A percentile compares a stretch with the other conserved stretches of the same genome.
Conservation (phyloP, 1,140 invertebrate species). For the Caenorhabditis brenneri region DNA sequence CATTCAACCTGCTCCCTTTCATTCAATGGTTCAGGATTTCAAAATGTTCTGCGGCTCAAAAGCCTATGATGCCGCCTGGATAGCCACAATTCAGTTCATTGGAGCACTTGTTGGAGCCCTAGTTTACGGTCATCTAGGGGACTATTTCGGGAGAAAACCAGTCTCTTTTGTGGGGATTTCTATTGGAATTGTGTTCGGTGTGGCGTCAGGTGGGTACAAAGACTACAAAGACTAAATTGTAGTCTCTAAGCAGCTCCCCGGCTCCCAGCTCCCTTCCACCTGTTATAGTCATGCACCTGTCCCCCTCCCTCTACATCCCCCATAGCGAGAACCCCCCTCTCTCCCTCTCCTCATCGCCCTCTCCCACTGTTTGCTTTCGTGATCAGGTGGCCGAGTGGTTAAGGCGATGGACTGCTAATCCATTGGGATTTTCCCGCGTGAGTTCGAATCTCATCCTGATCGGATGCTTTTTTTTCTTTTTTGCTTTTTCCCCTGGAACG, state of each 20-base stretch:
- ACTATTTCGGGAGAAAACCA: constrained; percentile 48
- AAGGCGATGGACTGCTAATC: constrained; percentile 68
- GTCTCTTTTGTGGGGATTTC: constrained; percentile 48
- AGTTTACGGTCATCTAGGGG: constrained; percentile 52
- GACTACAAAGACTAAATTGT: neutral
- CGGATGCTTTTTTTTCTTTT: neutral
- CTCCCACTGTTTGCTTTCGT: neutral
- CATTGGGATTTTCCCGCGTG: constrained; percentile 67
- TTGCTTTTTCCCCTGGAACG: neutral
- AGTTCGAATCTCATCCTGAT: constrained; percentile 63
- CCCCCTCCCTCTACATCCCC: no score
- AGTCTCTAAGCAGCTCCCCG: no score
- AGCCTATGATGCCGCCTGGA: constrained; percentile 49
- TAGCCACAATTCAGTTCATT: constrained; percentile 49
- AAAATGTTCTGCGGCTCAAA: constrained; percentile 25
- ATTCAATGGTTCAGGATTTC: constrained; percentile 52
- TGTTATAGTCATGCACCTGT: no score
- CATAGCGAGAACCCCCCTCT: no score
- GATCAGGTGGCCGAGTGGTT: constrained; percentile 67
- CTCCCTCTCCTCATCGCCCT: no score
- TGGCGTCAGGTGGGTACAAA: constrained; percentile 25
- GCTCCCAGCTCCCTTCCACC: no score
- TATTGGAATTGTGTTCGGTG: constrained; percentile 46
- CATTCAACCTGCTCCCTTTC: constrained; percentile 35
- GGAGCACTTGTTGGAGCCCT: constrained; percentile 47